These are phyloP conservation scores for Peromyscus eremicus DNA, from an alignment of 2,797 vertebrate species.

Conservation along the genomic window DNA sequence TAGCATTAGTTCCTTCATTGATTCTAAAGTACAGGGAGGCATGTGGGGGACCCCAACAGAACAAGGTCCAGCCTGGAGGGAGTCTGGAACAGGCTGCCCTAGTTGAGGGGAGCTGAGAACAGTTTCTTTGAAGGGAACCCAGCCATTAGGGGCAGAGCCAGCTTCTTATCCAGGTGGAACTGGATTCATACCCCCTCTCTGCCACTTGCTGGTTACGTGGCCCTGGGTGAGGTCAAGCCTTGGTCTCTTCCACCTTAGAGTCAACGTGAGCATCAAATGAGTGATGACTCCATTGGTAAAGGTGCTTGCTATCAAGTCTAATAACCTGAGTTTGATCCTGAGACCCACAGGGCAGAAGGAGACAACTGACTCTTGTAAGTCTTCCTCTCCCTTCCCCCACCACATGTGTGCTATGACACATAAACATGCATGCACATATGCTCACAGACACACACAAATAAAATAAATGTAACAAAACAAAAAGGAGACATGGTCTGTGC, in stretches of 20 bases:
- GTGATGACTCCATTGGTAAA: accelerated
- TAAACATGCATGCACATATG: too few species aligned
- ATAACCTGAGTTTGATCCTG: neutral
- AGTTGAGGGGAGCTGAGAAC: neutral
- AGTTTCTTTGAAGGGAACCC: accelerated
- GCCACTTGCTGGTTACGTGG: neutral
- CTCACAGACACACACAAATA: neutral
- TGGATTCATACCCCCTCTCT: neutral
- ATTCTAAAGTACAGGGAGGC: neutral
- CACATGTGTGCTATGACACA: neutral
- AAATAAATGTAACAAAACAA: neutral
- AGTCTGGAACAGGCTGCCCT: neutral
- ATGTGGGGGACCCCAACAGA: neutral
- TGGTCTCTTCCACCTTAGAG: neutral
- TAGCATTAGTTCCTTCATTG: neutral
- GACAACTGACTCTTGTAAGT: neutral
- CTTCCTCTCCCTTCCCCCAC: neutral
- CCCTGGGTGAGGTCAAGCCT: neutral
- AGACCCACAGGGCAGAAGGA: neutral
- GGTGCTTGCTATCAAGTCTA: neutral
- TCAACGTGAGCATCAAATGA: neutral
- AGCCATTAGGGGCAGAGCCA: neutral
- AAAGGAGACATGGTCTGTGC: neutral
- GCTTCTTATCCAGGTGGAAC: neutral
- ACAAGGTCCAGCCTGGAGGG: neutral